Evolutionary conservation across 2,113 vertebrate genomes (phyloP).

Genomic region (Otis tarda): DNA sequence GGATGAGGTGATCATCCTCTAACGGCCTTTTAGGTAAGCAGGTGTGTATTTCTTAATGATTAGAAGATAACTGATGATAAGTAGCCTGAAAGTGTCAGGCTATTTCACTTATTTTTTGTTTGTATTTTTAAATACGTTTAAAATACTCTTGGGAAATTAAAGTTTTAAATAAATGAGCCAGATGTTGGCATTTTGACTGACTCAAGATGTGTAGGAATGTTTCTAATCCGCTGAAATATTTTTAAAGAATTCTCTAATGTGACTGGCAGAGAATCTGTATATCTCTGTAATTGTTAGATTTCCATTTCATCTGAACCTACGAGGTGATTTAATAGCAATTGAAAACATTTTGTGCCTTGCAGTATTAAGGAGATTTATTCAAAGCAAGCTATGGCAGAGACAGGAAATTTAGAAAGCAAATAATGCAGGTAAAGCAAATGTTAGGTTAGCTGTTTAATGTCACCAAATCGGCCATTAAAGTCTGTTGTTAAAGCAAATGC

Average conservation of each 20-base stretch:
- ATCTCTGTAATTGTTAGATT: neutral
- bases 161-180: neutral
- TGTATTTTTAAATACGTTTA: neutral
- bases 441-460: conserved; percentile 3
- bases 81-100: neutral
- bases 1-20: neutral
- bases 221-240: neutral
- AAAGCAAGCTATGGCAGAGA: neutral
- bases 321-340: neutral
- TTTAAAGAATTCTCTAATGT: neutral
- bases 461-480: neutral
- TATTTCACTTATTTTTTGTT: neutral
- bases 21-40: neutral
- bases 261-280: neutral
- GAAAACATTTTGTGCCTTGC: neutral
- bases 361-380: neutral
- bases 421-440: conserved; percentile 16
- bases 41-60: neutral
- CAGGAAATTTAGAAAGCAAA: conserved; percentile 1
- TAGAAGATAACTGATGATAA: neutral
- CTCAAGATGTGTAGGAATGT: neutral
- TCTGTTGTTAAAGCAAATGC: neutral
- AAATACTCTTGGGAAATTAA: neutral
- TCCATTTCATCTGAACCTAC: neutral
- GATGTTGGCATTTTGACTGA: neutral